A percentile compares a stretch with the other conserved stretches of the same genome.
Conservation (phyloP, 1,140 invertebrate species). For the Sycobia sp. region DNA sequence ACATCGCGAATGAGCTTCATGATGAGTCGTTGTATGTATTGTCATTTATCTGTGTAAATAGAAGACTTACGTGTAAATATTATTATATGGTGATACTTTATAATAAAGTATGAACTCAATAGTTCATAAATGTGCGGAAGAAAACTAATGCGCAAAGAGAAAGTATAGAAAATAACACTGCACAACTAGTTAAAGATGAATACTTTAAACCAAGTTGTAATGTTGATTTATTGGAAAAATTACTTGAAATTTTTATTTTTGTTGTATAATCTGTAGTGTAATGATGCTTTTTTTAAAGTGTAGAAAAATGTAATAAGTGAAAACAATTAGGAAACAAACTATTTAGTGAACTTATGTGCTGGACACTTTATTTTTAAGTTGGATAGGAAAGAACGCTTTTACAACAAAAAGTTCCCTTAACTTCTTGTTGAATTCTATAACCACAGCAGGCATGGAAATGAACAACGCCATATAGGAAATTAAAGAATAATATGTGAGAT, state of each 20-base stretch:
- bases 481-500: slow-evolving; percentile 12
- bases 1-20: slow-evolving; percentile 14
- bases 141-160: slow-evolving; percentile 13
- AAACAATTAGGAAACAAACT: slow-evolving; percentile 17
- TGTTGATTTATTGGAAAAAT: slow-evolving; percentile 17
- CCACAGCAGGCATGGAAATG: background rate
- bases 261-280: slow-evolving; percentile 27
- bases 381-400: background rate
- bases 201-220: slow-evolving; percentile 7
- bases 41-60: slow-evolving; percentile 32
- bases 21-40: slow-evolving; percentile 25
- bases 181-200: slow-evolving; percentile 8
- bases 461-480: slow-evolving; percentile 26
- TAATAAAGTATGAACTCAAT: slow-evolving; percentile 18
- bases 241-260: slow-evolving; percentile 15
- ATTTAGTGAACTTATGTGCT: slow-evolving; percentile 29
- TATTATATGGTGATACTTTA: slow-evolving; percentile 25
- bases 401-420: slow-evolving; percentile 4
- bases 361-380: slow-evolving; percentile 6
- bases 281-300: slow-evolving; percentile 7
- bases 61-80: slow-evolving; percentile 30
- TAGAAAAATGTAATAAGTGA: slow-evolving; percentile 2
- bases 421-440: slow-evolving; percentile 11
- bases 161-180: slow-evolving; percentile 1
- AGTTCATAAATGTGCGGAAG: slow-evolving; percentile 11